Conservation (phyloP, 1,140 invertebrate species). For the Sycophaga agraensis region DNA sequence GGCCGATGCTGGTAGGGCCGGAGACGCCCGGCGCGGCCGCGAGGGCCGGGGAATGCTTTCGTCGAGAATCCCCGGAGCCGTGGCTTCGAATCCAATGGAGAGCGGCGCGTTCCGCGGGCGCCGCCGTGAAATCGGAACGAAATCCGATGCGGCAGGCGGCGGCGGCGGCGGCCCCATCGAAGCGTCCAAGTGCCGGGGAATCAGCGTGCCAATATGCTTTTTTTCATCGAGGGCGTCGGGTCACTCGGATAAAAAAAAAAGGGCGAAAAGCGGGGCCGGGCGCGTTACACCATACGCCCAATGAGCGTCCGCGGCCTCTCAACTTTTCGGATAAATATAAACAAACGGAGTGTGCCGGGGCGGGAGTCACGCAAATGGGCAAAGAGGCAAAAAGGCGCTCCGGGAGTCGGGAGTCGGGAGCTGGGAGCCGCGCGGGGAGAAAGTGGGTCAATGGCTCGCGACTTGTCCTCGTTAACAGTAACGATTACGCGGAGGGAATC, state of each 20-base stretch:
- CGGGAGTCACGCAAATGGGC: background rate
- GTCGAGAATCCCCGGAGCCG: constrained; percentile 5
- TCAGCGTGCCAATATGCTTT: no score
- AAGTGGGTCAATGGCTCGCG: constrained; percentile 3
- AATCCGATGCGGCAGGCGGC: background rate
- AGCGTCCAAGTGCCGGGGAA: no score
- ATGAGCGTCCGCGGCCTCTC: no score
- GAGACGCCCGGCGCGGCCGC: no score
- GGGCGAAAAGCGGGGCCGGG: no score
- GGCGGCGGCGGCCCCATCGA: background rate
- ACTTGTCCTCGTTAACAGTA: constrained; percentile 5
- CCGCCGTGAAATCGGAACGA: background rate
- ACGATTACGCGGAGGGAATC: background rate
- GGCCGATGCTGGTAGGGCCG: no score
- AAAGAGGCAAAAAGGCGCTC: background rate
- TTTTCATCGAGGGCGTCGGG: no score
- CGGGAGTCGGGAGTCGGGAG: background rate
- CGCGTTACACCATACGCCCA: no score
- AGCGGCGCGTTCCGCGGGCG: background rate
- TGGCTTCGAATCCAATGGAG: constrained; percentile 1
- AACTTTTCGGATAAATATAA: background rate
- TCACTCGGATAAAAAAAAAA: no score
- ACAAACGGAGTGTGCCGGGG: background rate
- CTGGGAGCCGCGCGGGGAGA: background rate
- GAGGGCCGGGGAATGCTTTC: no score